Base-by-base conservation (phyloP, 92 coral and sea anemone species). In the Hydrozoanthus gracilis region DNA sequence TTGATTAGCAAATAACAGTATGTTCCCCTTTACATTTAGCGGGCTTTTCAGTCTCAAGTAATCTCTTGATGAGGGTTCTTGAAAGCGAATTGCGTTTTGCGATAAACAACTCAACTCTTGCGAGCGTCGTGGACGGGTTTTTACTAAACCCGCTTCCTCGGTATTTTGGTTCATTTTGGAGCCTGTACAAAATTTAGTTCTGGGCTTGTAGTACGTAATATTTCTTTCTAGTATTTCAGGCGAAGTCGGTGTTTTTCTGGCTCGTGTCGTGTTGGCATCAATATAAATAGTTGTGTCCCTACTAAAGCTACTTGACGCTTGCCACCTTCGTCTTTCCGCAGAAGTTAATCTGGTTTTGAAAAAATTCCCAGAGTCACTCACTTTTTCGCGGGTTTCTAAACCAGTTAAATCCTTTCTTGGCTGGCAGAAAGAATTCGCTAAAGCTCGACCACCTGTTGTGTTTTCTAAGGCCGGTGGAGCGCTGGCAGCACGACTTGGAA, bases 401-500 rank as follows among this genome's bases (percentile, higher is more conserved):
- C 27, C 73, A 50, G 12, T 7, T 52, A 27, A 27, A 27, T 65
- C 62, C 5, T 80, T 12, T 80, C 13, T 80, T 13, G 74, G 20
- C 50, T 39, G 60, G 16, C 45, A 17, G 62, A 15, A 11, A 15
- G 74, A 60, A 47, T 74, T 52, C 46, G 64, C 12, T 10, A 14
- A 14, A 52, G 5, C 35, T 18, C 48, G 51, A 17, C 14, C 52
- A 17, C 47, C 49, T 46, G 13, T 18, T 15, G 13, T 6, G 46
- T 8, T 35, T 44, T 61, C 76, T 49, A 76, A 15, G 6, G 62
- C 44, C 6, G 86, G 79, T 4, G 95, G 95, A 76, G 93, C 93
- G 55, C 93, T 92, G 8, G 90, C 75, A 15, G 89, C 91, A 44
- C 93, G 87, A 13, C 87, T 86, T 48, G 90, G n/a, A 46, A 75